Percentiles rank a stretch among this genome's conserved stretches.
phyloP scores from a whole-genome alignment of 2,888 invertebrate species.

The Synergus itoensis region DNA sequence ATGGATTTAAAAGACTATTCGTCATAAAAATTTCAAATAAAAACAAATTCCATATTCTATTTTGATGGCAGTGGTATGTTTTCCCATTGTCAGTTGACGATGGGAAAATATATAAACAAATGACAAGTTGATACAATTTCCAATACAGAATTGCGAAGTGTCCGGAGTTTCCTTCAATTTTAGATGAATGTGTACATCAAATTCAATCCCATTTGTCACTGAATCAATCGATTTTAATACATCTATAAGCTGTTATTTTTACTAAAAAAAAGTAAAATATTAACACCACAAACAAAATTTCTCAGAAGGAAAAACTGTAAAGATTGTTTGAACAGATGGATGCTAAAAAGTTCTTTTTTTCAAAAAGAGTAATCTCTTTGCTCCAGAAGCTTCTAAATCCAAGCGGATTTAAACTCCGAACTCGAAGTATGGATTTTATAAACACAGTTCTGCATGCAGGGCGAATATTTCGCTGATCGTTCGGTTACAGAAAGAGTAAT shows the following conservation, averaged over 20 bases:
- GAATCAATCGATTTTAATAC: no score
- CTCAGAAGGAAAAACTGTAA: not conserved
- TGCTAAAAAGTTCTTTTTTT: not conserved
- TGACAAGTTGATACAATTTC: no score
- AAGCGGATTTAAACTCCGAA: not conserved
- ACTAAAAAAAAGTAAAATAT: not conserved
- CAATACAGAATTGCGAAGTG: no score
- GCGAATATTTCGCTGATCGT: not conserved
- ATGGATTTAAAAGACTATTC: not conserved
- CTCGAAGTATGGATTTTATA: slow-evolving; percentile 3
- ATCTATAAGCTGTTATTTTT: no score
- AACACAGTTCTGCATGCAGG: not conserved
- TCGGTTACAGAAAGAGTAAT: not conserved
- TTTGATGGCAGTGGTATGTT: not conserved
- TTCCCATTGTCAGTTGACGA: no score
- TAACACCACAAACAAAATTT: not conserved
- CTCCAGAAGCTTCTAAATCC: not conserved
- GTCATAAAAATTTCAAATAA: not conserved
- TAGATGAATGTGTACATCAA: no score
- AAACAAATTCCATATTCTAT: no score
- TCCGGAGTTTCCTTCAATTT: no score
- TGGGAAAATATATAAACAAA: no score
- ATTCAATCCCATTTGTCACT: no score
- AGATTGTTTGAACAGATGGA: not conserved
- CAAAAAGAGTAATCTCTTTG: not conserved